Evolutionary conservation across 92 coral and sea anemone species (phyloP), one percentile per base, ranked within the genome.

Genomic region (Parazoanthus swiftii): DNA sequence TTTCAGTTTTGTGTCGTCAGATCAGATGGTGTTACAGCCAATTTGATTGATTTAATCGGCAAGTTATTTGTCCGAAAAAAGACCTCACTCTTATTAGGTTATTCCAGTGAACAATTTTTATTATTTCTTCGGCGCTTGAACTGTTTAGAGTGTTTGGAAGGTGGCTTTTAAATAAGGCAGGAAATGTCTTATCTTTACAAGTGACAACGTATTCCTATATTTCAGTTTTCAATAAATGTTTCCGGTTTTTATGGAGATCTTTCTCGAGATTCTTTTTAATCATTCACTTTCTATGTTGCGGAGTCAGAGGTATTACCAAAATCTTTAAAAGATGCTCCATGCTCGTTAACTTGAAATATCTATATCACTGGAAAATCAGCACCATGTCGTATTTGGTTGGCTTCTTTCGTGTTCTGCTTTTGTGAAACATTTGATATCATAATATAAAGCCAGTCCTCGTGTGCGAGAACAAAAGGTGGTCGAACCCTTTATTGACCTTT

Each of bases 381-480:
- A 35, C 66, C 3, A 18, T n/a, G 59, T 7, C 18, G 5, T 77
- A 42, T 79, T 80, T 33, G 29, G 85, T 54, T 33, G 46, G 46
- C 59, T 54, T 54, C 59, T 54, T 54, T 54, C 7, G 37, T 38
- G 44, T 83, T 82, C 42, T 70, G 29, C 42, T 67, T 67, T 66
- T 38, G 77, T 71, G 59, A 83, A 67, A 42, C n/a, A 68, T 54
- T 63, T 66, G 35, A 23, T 33, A 21, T 25, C 25, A 82, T 44
- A 74, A 83, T 39, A 42, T 8, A 54, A 42, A 77, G 77, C 67
- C 56, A 72, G 87, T n/a, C 87, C 87, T 84, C 87, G 87, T 84
- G 87, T 39, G 33, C 67, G 44, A 71, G 66, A 15, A 84, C 87
- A 84, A 84, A n/a, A 44, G 77, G 0, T 35, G 14, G 77, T 39